These are phyloP conservation scores for Brachionus asplanchnoidis DNA, from an alignment of 1,140 invertebrate species.

Conservation along the genomic window DNA sequence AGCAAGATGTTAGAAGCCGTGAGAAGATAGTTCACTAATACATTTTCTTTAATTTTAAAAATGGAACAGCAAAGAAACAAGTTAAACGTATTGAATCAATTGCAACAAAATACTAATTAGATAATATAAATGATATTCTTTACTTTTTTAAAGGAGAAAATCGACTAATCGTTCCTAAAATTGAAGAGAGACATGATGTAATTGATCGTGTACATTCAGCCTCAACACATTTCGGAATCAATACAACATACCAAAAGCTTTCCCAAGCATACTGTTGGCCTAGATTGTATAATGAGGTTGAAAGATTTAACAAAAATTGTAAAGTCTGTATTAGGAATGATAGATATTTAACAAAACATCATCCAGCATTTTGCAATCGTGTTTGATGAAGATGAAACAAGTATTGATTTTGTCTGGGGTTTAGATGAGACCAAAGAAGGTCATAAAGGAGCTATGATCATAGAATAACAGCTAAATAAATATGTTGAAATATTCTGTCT, in stretches of 20 bases:
- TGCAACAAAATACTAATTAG: background rate
- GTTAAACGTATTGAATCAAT: too few relatives aligned
- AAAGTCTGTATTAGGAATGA: background rate
- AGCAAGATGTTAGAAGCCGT: too few relatives aligned
- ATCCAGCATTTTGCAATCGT: background rate
- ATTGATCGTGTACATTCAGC: background rate
- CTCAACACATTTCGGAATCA: constrained; percentile 3
- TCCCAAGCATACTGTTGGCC: constrained; percentile 22
- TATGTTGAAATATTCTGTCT: background rate
- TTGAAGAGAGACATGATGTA: background rate
- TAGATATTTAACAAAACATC: background rate
- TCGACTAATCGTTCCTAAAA: background rate
- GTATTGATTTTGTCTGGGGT: background rate
- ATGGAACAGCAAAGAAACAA: too few relatives aligned
- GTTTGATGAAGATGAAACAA: background rate
- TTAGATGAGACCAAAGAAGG: background rate
- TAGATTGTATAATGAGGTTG: background rate
- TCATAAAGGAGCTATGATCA: background rate
- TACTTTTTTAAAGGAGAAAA: background rate
- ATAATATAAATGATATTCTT: background rate
- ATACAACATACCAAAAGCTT: too few relatives aligned
- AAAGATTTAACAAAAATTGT: background rate
- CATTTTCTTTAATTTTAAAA: too few relatives aligned
- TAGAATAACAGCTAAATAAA: constrained; percentile 7
- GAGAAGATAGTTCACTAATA: too few relatives aligned